Percentiles rank a stretch among this genome's conserved stretches.
These are phyloP conservation scores for Nomada hirtipes DNA, from an alignment of 2,888 invertebrate genomes.

Conservation along the genomic window DNA sequence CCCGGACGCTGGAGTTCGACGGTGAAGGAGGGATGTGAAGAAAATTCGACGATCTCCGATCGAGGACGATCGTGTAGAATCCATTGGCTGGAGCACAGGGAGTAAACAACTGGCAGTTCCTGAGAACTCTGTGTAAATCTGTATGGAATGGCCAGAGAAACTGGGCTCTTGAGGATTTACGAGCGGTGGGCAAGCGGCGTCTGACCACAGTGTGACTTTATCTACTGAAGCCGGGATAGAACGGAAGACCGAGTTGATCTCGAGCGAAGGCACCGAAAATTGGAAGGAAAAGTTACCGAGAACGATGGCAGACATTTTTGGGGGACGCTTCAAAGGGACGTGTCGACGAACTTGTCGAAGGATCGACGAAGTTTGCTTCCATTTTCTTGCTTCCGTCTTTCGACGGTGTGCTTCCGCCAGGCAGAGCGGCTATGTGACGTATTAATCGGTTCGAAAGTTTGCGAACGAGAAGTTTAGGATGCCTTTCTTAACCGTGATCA, in stretches of 20 bases:
- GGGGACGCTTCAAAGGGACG: constrained; percentile 10
- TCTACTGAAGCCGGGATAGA: constrained; percentile 33
- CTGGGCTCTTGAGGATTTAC: background rate
- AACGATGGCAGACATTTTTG: constrained; percentile 14
- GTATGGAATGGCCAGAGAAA: background rate
- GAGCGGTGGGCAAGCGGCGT: constrained; percentile 26
- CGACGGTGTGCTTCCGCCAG: background rate
- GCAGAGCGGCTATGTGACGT: constrained; percentile 21
- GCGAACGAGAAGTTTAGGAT: background rate
- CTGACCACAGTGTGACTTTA: constrained; percentile 35
- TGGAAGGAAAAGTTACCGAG: constrained; percentile 1
- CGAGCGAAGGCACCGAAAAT: background rate
- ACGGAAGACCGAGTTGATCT: background rate
- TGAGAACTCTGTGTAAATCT: background rate
- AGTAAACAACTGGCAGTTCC: background rate
- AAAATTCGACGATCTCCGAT: background rate
- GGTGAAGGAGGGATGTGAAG: background rate
- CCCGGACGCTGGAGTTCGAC: background rate
- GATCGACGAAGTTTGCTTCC: background rate
- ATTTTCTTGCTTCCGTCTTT: background rate
- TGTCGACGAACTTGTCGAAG: constrained; percentile 8
- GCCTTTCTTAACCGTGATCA: constrained; percentile 5
- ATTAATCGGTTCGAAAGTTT: constrained; percentile 31
- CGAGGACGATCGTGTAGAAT: background rate
- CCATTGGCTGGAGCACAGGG: background rate